Evolutionary conservation across 2,797 vertebrate species (phyloP), one percentile per base, ranked within the genome.

Genomic region (Taeniopygia guttata): DNA sequence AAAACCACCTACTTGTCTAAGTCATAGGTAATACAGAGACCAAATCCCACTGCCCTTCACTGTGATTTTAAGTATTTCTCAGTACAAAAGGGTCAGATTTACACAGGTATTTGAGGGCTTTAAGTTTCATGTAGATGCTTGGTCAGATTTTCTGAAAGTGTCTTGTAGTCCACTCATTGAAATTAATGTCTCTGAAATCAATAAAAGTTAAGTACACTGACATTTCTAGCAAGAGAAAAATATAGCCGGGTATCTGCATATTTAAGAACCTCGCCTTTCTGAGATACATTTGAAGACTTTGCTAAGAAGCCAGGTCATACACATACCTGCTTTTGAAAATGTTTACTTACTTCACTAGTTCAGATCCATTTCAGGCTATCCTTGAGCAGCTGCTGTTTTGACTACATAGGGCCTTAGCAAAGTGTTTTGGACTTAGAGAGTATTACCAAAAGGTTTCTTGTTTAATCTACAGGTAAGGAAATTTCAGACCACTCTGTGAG

Each of bases 141-240:
- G 13, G 66, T 51, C 4, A 20, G 64, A 89, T 83, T 95, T 93
- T 95, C 59, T 70, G 51, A 66, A 68, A 79, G 26, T 62, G 15
- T 42, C 22, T 60, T 84, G 7, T 83, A 58, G 69, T 79, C 23
- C 26, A 45, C 42, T 69, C 17, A 40, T 22, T 80, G 67, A 81
- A 88, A 86, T 88, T 79, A 90, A 56, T 77, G 43, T 66, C 10
- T 45, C 42, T 87, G 40, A 75, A 89, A 92, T 80, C 76, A 85
- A 84, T 92, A 80, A 51, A 95, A 85, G 58, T 89, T 84, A 88
- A 91, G 54, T 84, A 83, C 54, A 72, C 14, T 89, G 84, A 85
- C 52, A 92, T 91, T 91, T 96, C 68, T 55, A 43, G 40, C 9
- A 16, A 7, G 23, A 25, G 13, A 9, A 23, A 30, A 52, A 42